A percentile compares a stretch with the other conserved stretches of the same genome.
Evolutionary conservation across 2,797 vertebrate genomes (phyloP).

Genomic region (Falco columbarius): DNA sequence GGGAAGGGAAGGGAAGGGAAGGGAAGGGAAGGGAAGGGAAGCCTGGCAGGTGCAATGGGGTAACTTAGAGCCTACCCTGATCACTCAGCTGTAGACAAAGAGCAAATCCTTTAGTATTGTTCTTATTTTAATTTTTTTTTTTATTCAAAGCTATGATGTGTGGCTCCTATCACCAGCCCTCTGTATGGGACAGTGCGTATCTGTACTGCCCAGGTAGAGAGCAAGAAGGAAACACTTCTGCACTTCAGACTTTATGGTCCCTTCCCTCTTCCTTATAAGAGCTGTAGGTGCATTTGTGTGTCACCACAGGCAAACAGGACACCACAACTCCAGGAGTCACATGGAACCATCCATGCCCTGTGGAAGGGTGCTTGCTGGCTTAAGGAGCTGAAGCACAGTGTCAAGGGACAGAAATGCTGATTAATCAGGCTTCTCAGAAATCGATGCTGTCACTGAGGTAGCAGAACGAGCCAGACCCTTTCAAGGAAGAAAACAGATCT

Average conservation of each 20-base stretch:
- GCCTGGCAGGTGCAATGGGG: neutral
- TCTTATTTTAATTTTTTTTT: neutral
- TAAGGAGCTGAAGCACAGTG: neutral
- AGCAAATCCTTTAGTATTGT: neutral
- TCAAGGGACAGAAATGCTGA: neutral
- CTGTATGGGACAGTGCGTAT: neutral
- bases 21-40: neutral
- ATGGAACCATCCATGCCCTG: neutral
- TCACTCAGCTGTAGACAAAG: neutral
- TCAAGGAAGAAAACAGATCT: neutral
- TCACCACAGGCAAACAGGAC: neutral
- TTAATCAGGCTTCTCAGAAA: neutral
- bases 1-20: neutral
- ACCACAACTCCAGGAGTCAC: neutral
- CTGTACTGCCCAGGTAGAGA: neutral
- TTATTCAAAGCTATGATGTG: neutral
- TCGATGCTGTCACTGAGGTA: neutral
- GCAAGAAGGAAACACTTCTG: neutral
- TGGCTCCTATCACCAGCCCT: neutral
- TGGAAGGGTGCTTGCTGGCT: neutral
- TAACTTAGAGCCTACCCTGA: neutral
- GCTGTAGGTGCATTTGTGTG: neutral
- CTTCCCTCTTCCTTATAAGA: neutral
- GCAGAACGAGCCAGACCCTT: accelerated
- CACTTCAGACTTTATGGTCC: neutral